Evolutionary conservation across 2,113 vertebrate genomes (phyloP).

Genomic region (Cyprinodon variegatus): DNA sequence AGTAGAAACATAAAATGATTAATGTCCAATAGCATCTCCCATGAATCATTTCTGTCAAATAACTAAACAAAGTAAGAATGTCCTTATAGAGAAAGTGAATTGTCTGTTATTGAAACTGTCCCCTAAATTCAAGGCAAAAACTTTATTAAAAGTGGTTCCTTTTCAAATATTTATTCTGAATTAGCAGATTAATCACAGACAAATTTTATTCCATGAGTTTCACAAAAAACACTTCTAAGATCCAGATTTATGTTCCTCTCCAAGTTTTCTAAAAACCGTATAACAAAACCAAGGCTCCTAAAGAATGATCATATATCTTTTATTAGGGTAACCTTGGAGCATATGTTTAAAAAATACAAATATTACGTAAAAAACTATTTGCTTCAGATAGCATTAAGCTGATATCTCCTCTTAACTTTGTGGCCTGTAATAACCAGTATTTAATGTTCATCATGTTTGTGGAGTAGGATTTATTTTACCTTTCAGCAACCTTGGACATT

Average conservation of each 20-base stretch:
- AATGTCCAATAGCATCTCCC: no score
- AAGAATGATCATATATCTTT: no score
- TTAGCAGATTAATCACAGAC: background rate
- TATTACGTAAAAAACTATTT: background rate
- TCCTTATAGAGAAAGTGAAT: no score
- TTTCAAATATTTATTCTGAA: background rate
- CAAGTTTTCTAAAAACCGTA: no score
- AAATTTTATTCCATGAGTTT: background rate
- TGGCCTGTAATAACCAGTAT: background rate
- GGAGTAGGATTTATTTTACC: conserved; percentile 76
- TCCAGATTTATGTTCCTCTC: background rate
- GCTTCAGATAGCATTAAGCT: background rate
- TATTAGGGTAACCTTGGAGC: background rate
- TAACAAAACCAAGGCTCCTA: no score
- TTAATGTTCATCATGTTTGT: background rate
- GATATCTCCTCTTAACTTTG: background rate
- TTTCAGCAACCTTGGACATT: conserved; percentile 99
- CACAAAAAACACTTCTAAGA: background rate
- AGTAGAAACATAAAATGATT: no score
- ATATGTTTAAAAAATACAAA: background rate
- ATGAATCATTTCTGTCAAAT: no score
- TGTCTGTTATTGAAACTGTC: no score
- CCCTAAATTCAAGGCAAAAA: no score
- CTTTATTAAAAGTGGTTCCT: no score
- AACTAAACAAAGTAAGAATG: no score